These are phyloP conservation scores for Rutpela maculata DNA, from an alignment of 2,888 invertebrate species.

Conservation along the genomic window DNA sequence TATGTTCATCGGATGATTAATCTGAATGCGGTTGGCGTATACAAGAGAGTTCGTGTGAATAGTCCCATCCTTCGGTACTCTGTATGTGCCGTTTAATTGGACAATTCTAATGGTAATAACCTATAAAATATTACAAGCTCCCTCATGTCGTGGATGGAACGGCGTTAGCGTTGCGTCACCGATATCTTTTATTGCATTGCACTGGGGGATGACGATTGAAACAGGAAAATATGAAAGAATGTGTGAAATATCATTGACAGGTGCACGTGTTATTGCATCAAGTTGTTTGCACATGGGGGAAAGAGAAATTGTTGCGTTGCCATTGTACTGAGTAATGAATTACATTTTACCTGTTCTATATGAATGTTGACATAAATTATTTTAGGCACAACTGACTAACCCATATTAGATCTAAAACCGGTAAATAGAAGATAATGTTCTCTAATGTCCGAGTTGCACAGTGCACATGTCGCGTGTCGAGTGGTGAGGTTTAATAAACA, in stretches of 20 bases:
- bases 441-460: too few relatives aligned
- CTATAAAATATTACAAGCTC: conserved; percentile 60
- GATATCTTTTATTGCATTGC: conserved; percentile 23
- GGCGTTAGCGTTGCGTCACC: conserved; percentile 32
- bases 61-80: conserved; percentile 47
- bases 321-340: too few relatives aligned
- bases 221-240: conserved; percentile 51
- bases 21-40: conserved; percentile 66
- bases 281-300: conserved; percentile 37
- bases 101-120: conserved; percentile 61
- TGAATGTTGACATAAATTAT: too few relatives aligned
- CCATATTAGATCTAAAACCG: too few relatives aligned
- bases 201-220: not conserved
- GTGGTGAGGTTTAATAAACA: too few relatives aligned
- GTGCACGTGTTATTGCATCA: conserved; percentile 55
- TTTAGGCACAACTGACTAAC: too few relatives aligned
- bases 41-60: conserved; percentile 60
- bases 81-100: conserved; percentile 55
- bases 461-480: too few relatives aligned
- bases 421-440: too few relatives aligned
- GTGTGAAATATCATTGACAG: conserved; percentile 56
- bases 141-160: conserved; percentile 22
- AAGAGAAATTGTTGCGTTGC: not conserved
- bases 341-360: too few relatives aligned
- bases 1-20: conserved; percentile 70